Conservation (phyloP, 23 tunicate genomes). For the Diplosoma virens region DNA sequence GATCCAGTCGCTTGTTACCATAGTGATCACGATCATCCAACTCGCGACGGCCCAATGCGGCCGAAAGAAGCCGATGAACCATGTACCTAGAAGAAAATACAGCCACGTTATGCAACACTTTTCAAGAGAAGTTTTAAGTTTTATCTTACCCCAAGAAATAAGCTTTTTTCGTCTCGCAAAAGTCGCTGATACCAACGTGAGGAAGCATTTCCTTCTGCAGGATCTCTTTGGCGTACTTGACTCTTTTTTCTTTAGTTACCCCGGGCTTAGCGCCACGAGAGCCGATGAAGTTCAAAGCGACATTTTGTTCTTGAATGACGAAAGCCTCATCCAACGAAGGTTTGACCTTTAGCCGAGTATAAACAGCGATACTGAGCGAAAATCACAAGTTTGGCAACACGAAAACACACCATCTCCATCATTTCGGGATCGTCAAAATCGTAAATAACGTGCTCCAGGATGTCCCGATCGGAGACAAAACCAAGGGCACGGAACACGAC, state of each 20-base stretch:
- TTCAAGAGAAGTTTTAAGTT: background rate
- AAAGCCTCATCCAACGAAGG: slow-evolving; percentile 99
- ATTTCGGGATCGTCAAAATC: slow-evolving; percentile 99
- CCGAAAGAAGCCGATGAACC: slow-evolving; percentile 93
- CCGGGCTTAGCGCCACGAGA: slow-evolving; percentile 98
- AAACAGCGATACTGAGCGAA: no score
- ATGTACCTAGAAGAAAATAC: slow-evolving; percentile 56
- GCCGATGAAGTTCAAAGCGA: slow-evolving; percentile 97
- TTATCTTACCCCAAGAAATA: slow-evolving; percentile 86
- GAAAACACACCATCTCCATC: slow-evolving; percentile 92
- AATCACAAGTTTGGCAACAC: background rate
- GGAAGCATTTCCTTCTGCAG: slow-evolving; percentile 99
- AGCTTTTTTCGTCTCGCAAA: slow-evolving; percentile 99
- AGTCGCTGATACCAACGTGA: slow-evolving; percentile 98
- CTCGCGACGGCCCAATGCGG: slow-evolving; percentile 96
- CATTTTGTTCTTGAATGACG: slow-evolving; percentile 98
- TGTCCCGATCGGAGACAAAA: slow-evolving; percentile 98
- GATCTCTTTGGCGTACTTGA: slow-evolving; percentile 93
- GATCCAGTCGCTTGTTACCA: slow-evolving; percentile 96
- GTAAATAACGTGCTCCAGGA: slow-evolving; percentile 96
- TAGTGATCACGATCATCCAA: slow-evolving; percentile 99
- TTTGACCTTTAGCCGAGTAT: no score
- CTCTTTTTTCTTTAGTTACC: slow-evolving; percentile 94
- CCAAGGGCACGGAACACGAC: slow-evolving; percentile 99
- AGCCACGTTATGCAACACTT: background rate